Evolutionary conservation across 2,797 vertebrate genomes (phyloP), one percentile per base, ranked within the genome.

Genomic region (Sebastes steindachneri): DNA sequence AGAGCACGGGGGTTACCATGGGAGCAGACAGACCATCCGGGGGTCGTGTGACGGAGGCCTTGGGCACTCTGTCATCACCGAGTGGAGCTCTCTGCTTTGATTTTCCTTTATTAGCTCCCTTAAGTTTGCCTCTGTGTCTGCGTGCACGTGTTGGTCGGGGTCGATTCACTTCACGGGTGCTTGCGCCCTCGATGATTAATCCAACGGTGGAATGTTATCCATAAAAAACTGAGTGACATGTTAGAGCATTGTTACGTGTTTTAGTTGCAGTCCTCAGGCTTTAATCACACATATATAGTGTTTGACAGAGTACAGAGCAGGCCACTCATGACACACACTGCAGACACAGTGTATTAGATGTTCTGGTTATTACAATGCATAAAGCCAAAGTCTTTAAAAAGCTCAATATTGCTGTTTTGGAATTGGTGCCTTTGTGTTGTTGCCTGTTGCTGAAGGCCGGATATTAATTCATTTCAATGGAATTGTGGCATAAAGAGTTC

Each of bases 61-160:
- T 10, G 76, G 59, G 84, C 73, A 77, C 66, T 83, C 91, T 92
- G 91, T 94, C 93, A 94, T 91, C 90, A 77, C 87, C 57, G 55
- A 77, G 86, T 79, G 48, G 75, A 80, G 81, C 72, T 77, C 77
- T 85, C 77, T 87, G 89, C 92, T 94, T 92, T 90, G 84, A 93
- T 93, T 93, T 88, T 88, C 73, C 84, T 91, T 92, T 91, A 93
- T 91, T 93, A 83, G 79, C 75, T 87, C 76, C 82, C 69, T 80
- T 57, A 59, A 82, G 83, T 88, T 87, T 84, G 88, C 76, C 45
- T 82, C 48, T 65, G 62, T 83, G 79, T 79, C 71, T 68, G 63
- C 26, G 58, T 57, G 73, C 64, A 26, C 54, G 72, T 73, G 67
- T 62, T 31, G 21, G 60, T 62, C n/a, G 5, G 76, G 64, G 64